These are phyloP conservation scores for Pseudorhiza aurosa DNA, from an alignment of 30 jellyfish, hydroid and myxozoan genomes.

Conservation along the genomic window DNA sequence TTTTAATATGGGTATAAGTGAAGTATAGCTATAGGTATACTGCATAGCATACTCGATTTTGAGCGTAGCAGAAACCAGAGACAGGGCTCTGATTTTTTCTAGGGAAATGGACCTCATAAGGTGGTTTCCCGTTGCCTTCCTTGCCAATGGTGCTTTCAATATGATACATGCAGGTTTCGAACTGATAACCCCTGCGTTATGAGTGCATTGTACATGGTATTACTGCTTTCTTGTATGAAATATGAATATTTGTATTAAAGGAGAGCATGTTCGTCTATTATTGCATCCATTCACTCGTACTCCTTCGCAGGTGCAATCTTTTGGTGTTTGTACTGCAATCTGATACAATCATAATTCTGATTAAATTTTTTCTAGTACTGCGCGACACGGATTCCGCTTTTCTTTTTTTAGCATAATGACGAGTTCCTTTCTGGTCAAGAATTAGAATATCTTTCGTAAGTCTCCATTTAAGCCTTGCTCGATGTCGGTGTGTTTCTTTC, in stretches of 20 bases:
- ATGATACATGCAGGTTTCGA: too few species aligned
- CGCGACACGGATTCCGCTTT: not conserved
- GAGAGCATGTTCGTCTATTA: conserved; percentile 40
- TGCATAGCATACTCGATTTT: too few species aligned
- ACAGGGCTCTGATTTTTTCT: too few species aligned
- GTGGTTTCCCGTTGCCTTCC: too few species aligned
- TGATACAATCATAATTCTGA: not conserved
- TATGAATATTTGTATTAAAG: conserved; percentile 34
- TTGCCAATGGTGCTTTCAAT: too few species aligned
- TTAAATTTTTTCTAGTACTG: not conserved
- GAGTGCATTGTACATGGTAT: too few species aligned
- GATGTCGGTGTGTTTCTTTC: not conserved
- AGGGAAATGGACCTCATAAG: too few species aligned
- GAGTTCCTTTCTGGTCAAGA: not conserved
- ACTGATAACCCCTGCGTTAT: too few species aligned
- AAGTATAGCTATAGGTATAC: too few species aligned
- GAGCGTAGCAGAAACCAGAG: too few species aligned
- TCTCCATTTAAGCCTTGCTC: not conserved
- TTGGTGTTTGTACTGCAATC: conserved; percentile 22
- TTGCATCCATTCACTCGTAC: conserved; percentile 38
- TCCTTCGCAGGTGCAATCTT: conserved; percentile 21
- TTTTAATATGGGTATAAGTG: too few species aligned
- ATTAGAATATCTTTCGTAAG: not conserved
- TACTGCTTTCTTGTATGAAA: conserved; percentile 41
- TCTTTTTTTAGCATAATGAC: not conserved